A percentile compares a stretch with the other conserved stretches of the same genome.
phyloP scores from a whole-genome alignment of 2,113 vertebrate species.

The Ardeotis arabs region DNA sequence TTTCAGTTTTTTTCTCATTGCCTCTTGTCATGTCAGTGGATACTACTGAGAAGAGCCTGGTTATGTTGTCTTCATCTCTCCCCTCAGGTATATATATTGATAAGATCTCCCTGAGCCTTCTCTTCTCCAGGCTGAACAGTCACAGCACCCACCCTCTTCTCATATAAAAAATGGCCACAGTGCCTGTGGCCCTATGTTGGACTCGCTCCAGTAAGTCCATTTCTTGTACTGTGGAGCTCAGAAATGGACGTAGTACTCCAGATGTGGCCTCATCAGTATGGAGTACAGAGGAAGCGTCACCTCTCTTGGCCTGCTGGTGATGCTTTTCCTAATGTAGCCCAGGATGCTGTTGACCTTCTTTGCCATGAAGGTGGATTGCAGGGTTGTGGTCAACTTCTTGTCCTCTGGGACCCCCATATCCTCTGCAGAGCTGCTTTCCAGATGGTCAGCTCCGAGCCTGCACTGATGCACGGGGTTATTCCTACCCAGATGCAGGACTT shows the following conservation, averaged over 20 bases:
- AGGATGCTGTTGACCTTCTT: background rate
- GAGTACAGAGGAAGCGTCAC: background rate
- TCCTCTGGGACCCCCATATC: background rate
- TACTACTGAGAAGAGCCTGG: background rate
- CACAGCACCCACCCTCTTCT: background rate
- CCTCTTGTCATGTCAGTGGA: background rate
- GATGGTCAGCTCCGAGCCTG: background rate
- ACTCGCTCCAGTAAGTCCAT: background rate
- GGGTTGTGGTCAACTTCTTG: background rate
- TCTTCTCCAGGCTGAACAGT: background rate
- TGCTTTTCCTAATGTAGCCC: background rate
- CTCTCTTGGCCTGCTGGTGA: background rate
- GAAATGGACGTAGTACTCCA: background rate
- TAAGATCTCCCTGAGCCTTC: background rate
- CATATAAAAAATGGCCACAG: background rate
- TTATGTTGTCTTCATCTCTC: background rate
- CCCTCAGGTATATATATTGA: background rate
- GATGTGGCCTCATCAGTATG: background rate
- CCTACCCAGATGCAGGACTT: background rate
- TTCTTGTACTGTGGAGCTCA: background rate
- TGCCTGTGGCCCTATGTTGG: background rate
- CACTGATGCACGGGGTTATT: background rate
- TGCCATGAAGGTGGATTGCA: background rate
- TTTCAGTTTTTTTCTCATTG: background rate
- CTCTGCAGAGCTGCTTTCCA: background rate